Evolutionary conservation across 1,140 invertebrate genomes (phyloP), one percentile per base, ranked within the genome.

Genomic region (Paraescarpia echinospica): DNA sequence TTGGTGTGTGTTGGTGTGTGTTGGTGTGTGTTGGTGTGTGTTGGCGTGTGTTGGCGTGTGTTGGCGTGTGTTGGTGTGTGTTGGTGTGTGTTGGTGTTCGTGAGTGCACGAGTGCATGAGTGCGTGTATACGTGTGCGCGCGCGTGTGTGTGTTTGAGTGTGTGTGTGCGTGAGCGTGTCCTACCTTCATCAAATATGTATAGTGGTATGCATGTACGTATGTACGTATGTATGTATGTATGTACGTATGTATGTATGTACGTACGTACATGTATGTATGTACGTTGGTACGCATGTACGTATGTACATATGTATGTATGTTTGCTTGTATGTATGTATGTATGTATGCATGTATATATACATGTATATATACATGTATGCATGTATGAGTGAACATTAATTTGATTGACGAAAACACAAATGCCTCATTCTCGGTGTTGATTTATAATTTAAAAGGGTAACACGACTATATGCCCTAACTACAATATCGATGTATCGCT

Each of bases 321-420:
- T 92, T 14, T 90, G 92, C 4, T 12, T 92, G 92, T 89, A 34
- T 34, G 92, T 34, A 88, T 92, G 89, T 34, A 88, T 92, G 92
- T 35, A 48, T 90, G 77, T 92, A 88, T 33, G 92, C n/a, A 88
- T 77, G 12, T 92, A 88, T 90, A 89, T 92, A 88, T 92, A 89
- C 5, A 33, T 92, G 92, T 35, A 48, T 91, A 48, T 91, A 88
- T 89, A n/a, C 9, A 88, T 92, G 92, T 92, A 88, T 89, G 92
- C 12, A 33, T 33, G 92, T 92, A 88, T 33, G 77, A 18, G 22
- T 77, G 18, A 77, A 1, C 2, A 18, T 41, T 12, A 12, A 41
- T 41, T 41, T 41, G 41, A 4, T 12, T 41, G 41, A 41, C 41
- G 41, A 41, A 41, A 41, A 12, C 41, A 41, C 41, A 41, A 4